These are phyloP conservation scores for Mus minutoides DNA, from an alignment of 2,797 vertebrate genomes.

Conservation along the genomic window DNA sequence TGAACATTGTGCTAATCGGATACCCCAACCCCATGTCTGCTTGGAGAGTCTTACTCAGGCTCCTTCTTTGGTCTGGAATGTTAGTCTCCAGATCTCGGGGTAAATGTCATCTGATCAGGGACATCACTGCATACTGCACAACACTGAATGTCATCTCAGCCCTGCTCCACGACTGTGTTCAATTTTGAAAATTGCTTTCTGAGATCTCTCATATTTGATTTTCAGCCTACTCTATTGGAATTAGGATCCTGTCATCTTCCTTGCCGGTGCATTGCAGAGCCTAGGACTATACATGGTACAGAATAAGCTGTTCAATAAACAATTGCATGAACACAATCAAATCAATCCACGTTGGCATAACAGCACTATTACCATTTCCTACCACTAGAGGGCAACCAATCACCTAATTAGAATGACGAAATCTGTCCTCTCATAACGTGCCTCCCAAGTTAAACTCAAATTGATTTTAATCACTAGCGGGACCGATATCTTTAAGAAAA, in stretches of 20 bases:
- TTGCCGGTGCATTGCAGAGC: neutral
- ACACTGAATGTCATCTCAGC: neutral
- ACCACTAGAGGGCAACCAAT: constrained; percentile 88
- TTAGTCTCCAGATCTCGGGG: neutral
- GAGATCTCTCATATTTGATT: neutral
- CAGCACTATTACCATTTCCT: constrained; percentile 61
- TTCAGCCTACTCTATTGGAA: constrained; percentile 43
- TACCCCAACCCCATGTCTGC: neutral
- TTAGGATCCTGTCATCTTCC: constrained; percentile 56
- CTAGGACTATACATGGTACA: neutral
- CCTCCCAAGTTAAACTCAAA: constrained; percentile 83
- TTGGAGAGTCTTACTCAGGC: neutral
- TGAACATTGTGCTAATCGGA: neutral
- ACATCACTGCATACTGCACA: neutral
- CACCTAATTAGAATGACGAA: constrained; percentile 83
- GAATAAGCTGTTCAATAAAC: neutral
- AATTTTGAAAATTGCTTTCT: neutral
- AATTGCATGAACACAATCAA: neutral
- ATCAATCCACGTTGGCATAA: constrained; percentile 7
- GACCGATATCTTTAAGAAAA: constrained; percentile 72
- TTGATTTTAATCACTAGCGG: constrained; percentile 86
- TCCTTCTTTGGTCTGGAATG: neutral
- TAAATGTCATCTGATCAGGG: neutral
- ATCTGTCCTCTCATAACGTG: constrained; percentile 53
- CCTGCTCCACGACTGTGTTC: neutral